Conservation (phyloP, 2,888 invertebrate genomes). For the Eupeodes latifasciatus region DNA sequence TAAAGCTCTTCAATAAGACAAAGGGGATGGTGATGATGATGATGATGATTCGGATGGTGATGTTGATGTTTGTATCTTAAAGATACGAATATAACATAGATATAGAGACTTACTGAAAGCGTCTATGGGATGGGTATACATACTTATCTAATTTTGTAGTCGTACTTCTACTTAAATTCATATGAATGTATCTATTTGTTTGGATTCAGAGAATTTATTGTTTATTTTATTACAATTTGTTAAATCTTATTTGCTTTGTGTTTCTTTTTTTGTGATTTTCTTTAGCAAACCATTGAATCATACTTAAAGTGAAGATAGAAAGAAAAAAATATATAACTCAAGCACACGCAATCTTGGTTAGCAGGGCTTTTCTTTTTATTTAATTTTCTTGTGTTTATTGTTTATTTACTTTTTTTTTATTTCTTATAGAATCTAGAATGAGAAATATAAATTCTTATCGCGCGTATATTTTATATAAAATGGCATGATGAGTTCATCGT, state of each 20-base stretch:
- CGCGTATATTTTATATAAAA: constrained; percentile 52
- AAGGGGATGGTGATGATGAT: constrained; percentile 11
- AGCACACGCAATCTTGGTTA: constrained; percentile 39
- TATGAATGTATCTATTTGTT: constrained; percentile 1
- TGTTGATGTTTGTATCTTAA: constrained; percentile 8
- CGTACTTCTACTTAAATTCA: constrained; percentile 19
- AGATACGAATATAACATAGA: constrained; percentile 9
- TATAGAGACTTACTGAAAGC: constrained; percentile 50
- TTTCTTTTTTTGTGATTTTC: not conserved
- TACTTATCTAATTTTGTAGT: too few relatives aligned
- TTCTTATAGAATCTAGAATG: not conserved
- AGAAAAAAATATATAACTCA: not conserved
- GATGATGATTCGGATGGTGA: constrained; percentile 10
- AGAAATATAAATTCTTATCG: constrained; percentile 65
- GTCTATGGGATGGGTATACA: not conserved
- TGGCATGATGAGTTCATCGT: constrained; percentile 74
- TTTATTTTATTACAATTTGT: constrained; percentile 40
- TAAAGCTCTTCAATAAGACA: constrained; percentile 21
- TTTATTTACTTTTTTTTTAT: constrained; percentile 44
- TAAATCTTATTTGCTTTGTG: constrained; percentile 32
- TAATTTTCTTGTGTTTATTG: constrained; percentile 4
- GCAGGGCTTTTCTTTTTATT: constrained; percentile 18
- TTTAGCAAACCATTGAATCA: constrained; percentile 38
- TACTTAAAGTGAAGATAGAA: constrained; percentile 1
- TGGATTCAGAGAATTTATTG: not conserved